Evolutionary conservation across 2,797 vertebrate species (phyloP).

Genomic region (Bryconaethiops microstoma): DNA sequence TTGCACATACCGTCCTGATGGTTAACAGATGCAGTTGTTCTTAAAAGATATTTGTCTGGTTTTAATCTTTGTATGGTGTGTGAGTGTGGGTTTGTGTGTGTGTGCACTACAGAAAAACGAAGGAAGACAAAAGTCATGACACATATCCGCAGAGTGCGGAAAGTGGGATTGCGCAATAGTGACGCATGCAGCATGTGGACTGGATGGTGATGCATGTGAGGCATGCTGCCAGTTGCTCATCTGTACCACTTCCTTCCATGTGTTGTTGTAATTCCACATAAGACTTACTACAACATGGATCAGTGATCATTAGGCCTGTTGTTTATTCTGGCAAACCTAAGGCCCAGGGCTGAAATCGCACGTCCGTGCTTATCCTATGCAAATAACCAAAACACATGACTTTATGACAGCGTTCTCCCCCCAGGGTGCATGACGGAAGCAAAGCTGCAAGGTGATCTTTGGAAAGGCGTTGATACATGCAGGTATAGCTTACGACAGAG

Average conservation of each 20-base stretch:
- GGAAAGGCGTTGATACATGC: constrained; percentile 10
- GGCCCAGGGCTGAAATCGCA: neutral
- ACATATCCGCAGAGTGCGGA: constrained; percentile 67
- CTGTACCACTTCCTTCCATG: constrained; percentile 17
- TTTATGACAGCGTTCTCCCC: neutral
- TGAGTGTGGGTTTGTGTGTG: constrained; percentile 37
- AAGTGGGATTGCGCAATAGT: constrained; percentile 60
- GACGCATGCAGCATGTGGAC: constrained; percentile 57
- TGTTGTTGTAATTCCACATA: neutral
- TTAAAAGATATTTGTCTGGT: constrained; percentile 66
- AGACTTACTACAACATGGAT: neutral
- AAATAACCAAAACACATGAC: neutral
- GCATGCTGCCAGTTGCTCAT: constrained; percentile 9
- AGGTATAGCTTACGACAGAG: constrained; percentile 9
- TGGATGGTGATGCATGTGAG: constrained; percentile 46
- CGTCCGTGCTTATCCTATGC: neutral
- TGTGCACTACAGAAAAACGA: constrained; percentile 35
- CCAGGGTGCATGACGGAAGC: neutral
- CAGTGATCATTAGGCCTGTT: neutral
- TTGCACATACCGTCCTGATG: constrained; percentile 80
- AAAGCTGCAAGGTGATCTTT: constrained; percentile 22
- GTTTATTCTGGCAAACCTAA: neutral
- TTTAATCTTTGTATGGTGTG: constrained; percentile 48
- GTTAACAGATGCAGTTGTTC: constrained; percentile 79
- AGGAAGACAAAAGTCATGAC: constrained; percentile 38